Conservation (phyloP, 2,113 vertebrate genomes). For the Bombycilla garrulus region DNA sequence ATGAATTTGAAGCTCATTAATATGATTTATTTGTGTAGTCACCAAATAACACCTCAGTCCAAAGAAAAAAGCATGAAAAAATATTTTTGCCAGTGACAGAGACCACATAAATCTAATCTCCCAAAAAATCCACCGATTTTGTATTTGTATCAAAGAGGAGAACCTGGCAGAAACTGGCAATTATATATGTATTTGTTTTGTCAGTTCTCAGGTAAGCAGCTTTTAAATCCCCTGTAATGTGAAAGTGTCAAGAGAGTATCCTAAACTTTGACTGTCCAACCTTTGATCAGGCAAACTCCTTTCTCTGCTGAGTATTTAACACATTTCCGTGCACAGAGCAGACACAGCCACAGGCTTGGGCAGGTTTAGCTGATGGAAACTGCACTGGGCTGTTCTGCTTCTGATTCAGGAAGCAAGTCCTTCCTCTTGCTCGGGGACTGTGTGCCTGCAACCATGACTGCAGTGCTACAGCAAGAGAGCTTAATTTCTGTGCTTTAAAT, state of each 20-base stretch:
- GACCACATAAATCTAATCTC: not conserved
- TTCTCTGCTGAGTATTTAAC: not conserved
- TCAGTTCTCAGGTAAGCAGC: not conserved
- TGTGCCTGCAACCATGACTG: not conserved
- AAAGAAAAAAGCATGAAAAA: not conserved
- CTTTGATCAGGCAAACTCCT: not conserved
- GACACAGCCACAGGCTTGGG: not conserved
- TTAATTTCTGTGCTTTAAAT: not conserved
- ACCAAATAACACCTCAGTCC: not conserved
- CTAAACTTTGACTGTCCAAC: not conserved
- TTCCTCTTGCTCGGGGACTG: accelerated
- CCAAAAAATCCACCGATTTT: not conserved
- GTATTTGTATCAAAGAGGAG: not conserved
- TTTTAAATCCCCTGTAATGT: not conserved
- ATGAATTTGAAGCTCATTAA: not conserved
- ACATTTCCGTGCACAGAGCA: not conserved
- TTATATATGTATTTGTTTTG: not conserved
- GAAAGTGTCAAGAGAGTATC: not conserved
- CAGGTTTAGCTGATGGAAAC: not conserved
- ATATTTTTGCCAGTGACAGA: not conserved
- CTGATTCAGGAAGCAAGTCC: not conserved
- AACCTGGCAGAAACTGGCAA: not conserved
- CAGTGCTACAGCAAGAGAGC: not conserved
- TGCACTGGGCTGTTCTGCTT: not conserved
- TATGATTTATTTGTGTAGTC: not conserved